Conservation (phyloP, 2,888 invertebrate species). For the Seira ritae region DNA sequence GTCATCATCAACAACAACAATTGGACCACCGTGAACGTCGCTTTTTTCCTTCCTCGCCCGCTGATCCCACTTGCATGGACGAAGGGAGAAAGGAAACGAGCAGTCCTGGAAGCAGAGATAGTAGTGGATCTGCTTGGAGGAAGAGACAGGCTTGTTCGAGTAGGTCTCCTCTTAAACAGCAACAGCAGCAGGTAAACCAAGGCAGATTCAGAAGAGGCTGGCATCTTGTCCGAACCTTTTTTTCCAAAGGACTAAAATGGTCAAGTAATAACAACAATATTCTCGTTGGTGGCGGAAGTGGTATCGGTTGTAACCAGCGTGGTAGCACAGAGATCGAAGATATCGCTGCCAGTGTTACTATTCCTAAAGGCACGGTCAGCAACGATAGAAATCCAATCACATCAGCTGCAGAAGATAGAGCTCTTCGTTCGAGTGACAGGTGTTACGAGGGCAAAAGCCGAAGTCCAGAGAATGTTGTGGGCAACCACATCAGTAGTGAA, state of each 20-base stretch:
- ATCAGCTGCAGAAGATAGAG: constrained; percentile 36
- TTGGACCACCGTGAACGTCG: constrained; percentile 42
- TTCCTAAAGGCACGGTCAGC: neutral
- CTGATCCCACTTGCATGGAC: neutral
- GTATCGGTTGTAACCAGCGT: too few species aligned
- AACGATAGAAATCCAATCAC: constrained; percentile 14
- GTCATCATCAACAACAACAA: neutral
- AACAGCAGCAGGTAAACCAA: constrained; percentile 15
- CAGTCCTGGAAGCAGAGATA: neutral
- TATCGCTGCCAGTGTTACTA: neutral
- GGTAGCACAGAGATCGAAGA: neutral
- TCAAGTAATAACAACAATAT: constrained; percentile 14
- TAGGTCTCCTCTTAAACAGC: constrained; percentile 14
- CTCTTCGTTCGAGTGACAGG: constrained; percentile 44
- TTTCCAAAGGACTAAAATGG: constrained; percentile 52
- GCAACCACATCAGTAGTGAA: neutral
- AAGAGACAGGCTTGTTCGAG: neutral
- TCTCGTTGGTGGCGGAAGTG: too few species aligned
- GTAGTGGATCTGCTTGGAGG: constrained; percentile 10
- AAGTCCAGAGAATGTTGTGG: neutral
- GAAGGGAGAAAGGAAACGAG: neutral
- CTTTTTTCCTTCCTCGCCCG: constrained; percentile 26
- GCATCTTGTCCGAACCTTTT: constrained; percentile 37
- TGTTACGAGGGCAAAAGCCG: constrained; percentile 33
- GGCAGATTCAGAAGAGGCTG: constrained; percentile 51